phyloP scores from a whole-genome alignment of 1,140 invertebrate species.

The Tigriopus japonicus region DNA sequence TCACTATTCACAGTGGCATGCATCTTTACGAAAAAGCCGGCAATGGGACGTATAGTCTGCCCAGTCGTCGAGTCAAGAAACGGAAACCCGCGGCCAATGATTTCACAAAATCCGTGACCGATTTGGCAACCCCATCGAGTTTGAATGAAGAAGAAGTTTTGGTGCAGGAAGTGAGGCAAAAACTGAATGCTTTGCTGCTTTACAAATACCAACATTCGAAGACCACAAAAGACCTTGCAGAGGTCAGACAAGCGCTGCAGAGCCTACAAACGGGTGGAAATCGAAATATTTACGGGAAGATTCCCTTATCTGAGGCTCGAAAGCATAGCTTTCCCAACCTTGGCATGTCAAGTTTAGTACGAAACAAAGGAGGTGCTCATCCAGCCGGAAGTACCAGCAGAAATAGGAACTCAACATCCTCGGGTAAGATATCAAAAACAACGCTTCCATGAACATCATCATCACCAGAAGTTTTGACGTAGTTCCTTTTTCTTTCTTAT shows the following conservation, averaged over 20 bases:
- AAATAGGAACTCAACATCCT: no score
- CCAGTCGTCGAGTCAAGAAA: background rate
- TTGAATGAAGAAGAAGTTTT: background rate
- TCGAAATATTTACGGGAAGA: no score
- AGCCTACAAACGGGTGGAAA: background rate
- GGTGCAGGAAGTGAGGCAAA: background rate
- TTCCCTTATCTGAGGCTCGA: no score
- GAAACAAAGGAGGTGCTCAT: no score
- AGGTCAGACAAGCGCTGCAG: background rate
- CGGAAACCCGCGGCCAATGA: background rate
- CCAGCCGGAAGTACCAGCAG: no score
- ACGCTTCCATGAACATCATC: no score
- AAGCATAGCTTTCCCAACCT: no score
- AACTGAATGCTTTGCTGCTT: background rate
- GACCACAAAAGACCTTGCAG: background rate
- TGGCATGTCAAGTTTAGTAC: no score
- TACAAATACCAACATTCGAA: constrained; percentile 2
- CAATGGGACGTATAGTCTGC: background rate
- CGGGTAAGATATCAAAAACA: no score
- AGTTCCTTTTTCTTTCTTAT: no score
- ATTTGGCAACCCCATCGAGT: background rate
- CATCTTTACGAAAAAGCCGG: background rate
- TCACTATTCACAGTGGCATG: background rate
- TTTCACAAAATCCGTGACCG: background rate
- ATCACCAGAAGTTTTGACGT: no score